Base-by-base conservation (phyloP, 2,797 vertebrate species). In the Adrianichthys oophorus region DNA sequence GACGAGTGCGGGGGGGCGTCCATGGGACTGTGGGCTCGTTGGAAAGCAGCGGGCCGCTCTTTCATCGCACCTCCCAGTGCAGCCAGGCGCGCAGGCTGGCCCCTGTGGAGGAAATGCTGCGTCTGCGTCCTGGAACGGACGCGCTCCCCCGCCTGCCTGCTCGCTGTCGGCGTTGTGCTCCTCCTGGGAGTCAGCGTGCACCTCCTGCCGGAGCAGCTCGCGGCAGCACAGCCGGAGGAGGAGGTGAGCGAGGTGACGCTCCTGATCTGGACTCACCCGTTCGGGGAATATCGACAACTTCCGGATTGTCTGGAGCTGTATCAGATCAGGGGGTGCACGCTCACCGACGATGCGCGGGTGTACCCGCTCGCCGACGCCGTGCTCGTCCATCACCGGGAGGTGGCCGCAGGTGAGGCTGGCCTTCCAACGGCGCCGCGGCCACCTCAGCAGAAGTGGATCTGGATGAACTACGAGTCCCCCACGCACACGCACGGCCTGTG, bases 401-500 rank as follows among this genome's bases (percentile, higher is more conserved):
- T 92, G 0, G 59, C 62, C 41, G 41, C 2, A 7, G 79, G 83
- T 7, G 7, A 17, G 4, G 76, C 52, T 0, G 37, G 74, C 68
- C 82, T 94, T 29, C 90, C 87, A 0, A 5, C 61, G 6, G 58
- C 53, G 12, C 87, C 80, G 13, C 88, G 95, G 4, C 93, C 94
- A 0, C 63, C 53, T 0, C 79, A 47, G 8, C 97, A 98, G 72
- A 95, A 91, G 64, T 98, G 97, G 96, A 94, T 98, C 4, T 98
- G 97, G 96, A 93, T 98, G 94, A 98, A 98, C 88, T 95, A 95
- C 54, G 97, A 98, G 89, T 99, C 97, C 0, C 97, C 96, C 0
- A 58, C 93, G 1, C 91, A 98, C 82, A 91, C 94, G 0, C 68
- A 69, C 0, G 74, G 79, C 0, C 73, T 96, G 70, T 65, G 75